A percentile compares a stretch with the other conserved stretches of the same genome.
Evolutionary conservation across 2,888 invertebrate genomes (phyloP).

Genomic region (Cylloceria caligata): DNA sequence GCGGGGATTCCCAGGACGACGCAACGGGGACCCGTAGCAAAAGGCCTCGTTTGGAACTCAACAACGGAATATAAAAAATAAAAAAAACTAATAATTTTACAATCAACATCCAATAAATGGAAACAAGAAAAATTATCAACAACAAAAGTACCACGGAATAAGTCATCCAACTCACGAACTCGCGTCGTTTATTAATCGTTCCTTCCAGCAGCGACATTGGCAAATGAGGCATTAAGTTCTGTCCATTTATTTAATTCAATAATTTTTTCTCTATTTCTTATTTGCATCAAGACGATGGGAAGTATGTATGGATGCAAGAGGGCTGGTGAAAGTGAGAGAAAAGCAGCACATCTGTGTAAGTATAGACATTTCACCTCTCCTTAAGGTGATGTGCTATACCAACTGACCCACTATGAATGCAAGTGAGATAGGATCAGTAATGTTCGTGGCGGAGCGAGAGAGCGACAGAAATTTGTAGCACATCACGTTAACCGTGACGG

Average conservation of each 20-base stretch:
- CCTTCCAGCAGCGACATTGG: not conserved
- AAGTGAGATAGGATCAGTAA: too few relatives aligned
- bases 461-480: too few relatives aligned
- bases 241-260: slow-evolving; percentile 7
- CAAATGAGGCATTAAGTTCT: not conserved
- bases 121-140: slow-evolving; percentile 4
- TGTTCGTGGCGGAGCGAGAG: too few relatives aligned
- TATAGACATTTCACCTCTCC: too few relatives aligned
- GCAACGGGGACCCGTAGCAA: slow-evolving; percentile 87
- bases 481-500: too few relatives aligned
- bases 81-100: slow-evolving; percentile 51
- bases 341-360: too few relatives aligned
- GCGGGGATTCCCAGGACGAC: slow-evolving; percentile 86
- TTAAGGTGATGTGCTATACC: too few relatives aligned
- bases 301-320: too few relatives aligned
- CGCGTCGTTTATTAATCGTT: not conserved
- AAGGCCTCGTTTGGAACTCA: slow-evolving; percentile 86
- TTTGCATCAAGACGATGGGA: too few relatives aligned
- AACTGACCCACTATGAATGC: too few relatives aligned
- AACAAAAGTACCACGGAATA: slow-evolving; percentile 3
- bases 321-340: too few relatives aligned
- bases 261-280: not conserved
- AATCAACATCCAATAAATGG: slow-evolving; percentile 37
- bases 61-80: slow-evolving; percentile 77
- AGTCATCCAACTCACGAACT: not conserved